A percentile compares a stretch with the other conserved stretches of the same genome.
phyloP scores from a whole-genome alignment of 2,888 invertebrate species.

The Tanypteryx hageni region DNA sequence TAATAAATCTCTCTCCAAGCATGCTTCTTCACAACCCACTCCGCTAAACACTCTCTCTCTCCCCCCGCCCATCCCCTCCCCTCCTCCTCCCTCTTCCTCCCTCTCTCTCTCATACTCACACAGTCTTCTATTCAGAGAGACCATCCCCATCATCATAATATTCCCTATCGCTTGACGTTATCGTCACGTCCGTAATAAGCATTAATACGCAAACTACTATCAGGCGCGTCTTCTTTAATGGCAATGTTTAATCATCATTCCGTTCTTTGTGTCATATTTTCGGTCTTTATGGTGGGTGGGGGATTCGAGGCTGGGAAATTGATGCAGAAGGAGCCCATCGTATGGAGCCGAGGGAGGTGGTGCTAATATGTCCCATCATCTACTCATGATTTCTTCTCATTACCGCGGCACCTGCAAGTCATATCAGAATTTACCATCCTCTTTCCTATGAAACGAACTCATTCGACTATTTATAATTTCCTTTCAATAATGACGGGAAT shows the following conservation, averaged over 20 bases:
- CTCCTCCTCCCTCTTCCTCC: background rate
- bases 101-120: background rate
- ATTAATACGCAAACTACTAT: background rate
- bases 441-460: no score
- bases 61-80: background rate
- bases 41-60: background rate
- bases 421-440: no score
- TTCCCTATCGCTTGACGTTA: background rate
- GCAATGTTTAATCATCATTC: background rate
- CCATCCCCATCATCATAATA: background rate
- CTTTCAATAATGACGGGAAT: no score
- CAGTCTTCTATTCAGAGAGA: background rate
- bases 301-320: background rate
- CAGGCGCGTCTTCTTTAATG: background rate
- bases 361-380: no score
- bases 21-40: background rate
- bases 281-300: background rate
- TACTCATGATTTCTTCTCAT: no score
- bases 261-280: background rate
- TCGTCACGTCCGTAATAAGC: background rate
- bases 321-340: no score
- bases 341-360: no score
- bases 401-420: no score
- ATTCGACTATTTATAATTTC: no score
- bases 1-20: background rate